These are phyloP conservation scores for Dexiosoma caninum DNA, from an alignment of 2,888 invertebrate species.

Conservation along the genomic window DNA sequence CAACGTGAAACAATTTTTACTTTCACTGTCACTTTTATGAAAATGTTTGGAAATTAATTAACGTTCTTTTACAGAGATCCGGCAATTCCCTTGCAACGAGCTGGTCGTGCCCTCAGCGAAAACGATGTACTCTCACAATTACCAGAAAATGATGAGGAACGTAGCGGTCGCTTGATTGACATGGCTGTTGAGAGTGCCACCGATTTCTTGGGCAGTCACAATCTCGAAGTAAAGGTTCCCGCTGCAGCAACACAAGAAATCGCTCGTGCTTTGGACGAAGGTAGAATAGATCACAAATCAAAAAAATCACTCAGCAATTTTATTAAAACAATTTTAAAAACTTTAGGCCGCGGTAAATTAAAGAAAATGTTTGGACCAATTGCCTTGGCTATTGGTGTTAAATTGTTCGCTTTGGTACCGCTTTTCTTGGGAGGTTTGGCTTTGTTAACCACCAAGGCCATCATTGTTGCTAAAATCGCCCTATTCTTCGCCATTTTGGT, in stretches of 20 bases:
- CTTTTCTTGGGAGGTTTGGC: slow-evolving; percentile 85
- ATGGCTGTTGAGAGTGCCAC: slow-evolving; percentile 80
- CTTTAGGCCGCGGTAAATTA: slow-evolving; percentile 85
- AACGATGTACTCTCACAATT: slow-evolving; percentile 79
- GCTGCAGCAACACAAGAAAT: slow-evolving; percentile 82
- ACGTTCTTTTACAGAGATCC: slow-evolving; percentile 76
- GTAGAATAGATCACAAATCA: slow-evolving; percentile 76
- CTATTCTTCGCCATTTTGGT: slow-evolving; percentile 85
- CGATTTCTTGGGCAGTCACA: slow-evolving; percentile 81
- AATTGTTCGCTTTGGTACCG: slow-evolving; percentile 85
- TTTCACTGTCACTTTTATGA: too few species aligned
- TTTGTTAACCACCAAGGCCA: slow-evolving; percentile 86
- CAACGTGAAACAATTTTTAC: too few species aligned
- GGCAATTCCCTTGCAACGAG: slow-evolving; percentile 72
- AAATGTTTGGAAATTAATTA: too few species aligned
- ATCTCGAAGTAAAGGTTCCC: slow-evolving; percentile 85
- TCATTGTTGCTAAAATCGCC: slow-evolving; percentile 88
- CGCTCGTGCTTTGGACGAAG: slow-evolving; percentile 87
- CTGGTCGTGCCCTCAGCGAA: slow-evolving; percentile 77
- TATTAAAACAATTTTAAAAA: slow-evolving; percentile 8
- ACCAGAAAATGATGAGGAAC: slow-evolving; percentile 79
- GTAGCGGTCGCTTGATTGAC: slow-evolving; percentile 79
- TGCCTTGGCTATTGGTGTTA: slow-evolving; percentile 84
- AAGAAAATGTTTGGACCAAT: slow-evolving; percentile 86
- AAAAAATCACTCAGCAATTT: slow-evolving; percentile 20